Conservation (phyloP, 1,140 invertebrate species). For the Andrena cerasifolii region DNA sequence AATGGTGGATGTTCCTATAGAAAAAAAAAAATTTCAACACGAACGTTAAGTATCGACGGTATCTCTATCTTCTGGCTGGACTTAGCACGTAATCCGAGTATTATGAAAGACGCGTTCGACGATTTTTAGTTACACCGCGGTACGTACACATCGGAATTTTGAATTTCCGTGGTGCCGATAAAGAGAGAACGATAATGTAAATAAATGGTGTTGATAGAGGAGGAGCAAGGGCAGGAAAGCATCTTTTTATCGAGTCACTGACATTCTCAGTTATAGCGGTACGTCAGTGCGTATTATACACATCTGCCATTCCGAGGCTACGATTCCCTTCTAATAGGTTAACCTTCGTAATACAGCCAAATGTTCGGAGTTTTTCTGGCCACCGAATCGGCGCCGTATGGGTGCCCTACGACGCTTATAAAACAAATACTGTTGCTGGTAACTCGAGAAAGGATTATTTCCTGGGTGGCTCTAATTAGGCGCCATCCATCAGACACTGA, state of each 20-base stretch:
- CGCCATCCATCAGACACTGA: neutral
- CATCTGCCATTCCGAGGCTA: constrained; percentile 60
- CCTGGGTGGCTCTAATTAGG: neutral
- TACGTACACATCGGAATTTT: neutral
- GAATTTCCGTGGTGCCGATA: neutral
- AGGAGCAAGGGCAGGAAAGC: constrained; percentile 22
- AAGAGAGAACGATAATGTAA: neutral
- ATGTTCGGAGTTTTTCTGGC: constrained; percentile 46
- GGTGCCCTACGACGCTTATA: constrained; percentile 55
- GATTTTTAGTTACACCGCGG: neutral
- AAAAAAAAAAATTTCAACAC: constrained; percentile 37
- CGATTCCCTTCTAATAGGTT: constrained; percentile 57
- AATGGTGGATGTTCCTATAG: constrained; percentile 78
- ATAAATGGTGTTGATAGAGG: neutral
- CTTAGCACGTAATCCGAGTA: neutral
- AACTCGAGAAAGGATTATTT: neutral
- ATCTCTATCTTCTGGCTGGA: no score
- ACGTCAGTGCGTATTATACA: constrained; percentile 37
- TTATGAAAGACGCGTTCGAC: neutral
- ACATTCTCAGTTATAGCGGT: constrained; percentile 21
- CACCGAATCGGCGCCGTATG: constrained; percentile 62
- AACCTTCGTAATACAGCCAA: constrained; percentile 65
- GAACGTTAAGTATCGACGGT: no score
- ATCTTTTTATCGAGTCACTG: constrained; percentile 34
- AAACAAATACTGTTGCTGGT: constrained; percentile 30